Percentiles rank a stretch among this genome's conserved stretches.
Evolutionary conservation across 2,113 vertebrate species (phyloP).

Genomic region (Nicator chloris): DNA sequence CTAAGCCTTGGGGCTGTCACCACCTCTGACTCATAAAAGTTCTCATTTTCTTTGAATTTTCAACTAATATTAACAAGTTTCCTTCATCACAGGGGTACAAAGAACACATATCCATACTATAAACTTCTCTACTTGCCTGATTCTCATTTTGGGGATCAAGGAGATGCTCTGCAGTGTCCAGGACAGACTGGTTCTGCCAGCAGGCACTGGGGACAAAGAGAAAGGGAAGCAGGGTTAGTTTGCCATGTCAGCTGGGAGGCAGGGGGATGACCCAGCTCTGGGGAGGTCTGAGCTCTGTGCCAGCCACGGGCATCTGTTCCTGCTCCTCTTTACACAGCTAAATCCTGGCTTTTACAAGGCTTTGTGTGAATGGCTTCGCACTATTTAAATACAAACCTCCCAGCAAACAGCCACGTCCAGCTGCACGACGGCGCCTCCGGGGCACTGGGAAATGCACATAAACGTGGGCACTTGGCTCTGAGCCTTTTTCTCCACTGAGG

Average conservation of each 20-base stretch:
- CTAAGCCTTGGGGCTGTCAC: not conserved
- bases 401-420: not conserved
- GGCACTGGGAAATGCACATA: not conserved
- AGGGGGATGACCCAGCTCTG: not conserved
- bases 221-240: not conserved
- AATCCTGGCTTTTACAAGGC: conserved; percentile 31
- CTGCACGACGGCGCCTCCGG: not conserved
- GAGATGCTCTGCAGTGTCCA: conserved; percentile 33
- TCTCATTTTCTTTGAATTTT: not conserved
- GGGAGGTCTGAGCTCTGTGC: not conserved
- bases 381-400: conserved; percentile 39
- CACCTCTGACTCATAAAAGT: not conserved
- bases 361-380: conserved; percentile 50
- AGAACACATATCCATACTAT: not conserved
- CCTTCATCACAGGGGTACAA: not conserved
- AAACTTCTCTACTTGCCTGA: conserved; percentile 57
- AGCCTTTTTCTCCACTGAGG: not conserved
- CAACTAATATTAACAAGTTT: not conserved
- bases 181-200: conserved; percentile 18
- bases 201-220: conserved; percentile 36
- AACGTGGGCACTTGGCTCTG: not conserved
- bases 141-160: conserved; percentile 62
- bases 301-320: conserved; percentile 11
- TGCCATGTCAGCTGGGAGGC: not conserved
- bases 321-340: conserved; percentile 10